Evolutionary conservation across 2,888 invertebrate genomes (phyloP), one percentile per base, ranked within the genome.

Genomic region (Phortica magna): DNA sequence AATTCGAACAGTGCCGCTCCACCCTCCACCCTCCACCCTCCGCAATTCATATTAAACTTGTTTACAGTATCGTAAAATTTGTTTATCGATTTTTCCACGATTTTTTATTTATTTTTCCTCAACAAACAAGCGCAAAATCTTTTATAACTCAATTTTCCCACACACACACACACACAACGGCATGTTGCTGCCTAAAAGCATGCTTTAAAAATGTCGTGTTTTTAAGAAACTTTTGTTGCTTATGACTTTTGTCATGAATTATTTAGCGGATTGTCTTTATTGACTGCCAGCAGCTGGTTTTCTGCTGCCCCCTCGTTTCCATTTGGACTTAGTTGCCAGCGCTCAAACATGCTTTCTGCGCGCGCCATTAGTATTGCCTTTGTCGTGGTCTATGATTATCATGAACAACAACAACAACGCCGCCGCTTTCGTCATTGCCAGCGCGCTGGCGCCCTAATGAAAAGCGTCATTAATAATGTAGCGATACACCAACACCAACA

Each of bases 401-500:
- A 82, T 76, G 77, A 31, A 31, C 1, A 31, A 31, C 31, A 64
- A 53, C 48, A 48, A 22, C 22, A 22, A 61, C 19, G 10, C 57
- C 19, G 10, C 57, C 19, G 19, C 57, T 67, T 67, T 42, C n/a
- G 68, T 43, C 22, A 43, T 48, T 68, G 43, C n/a, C 48, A 43
- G 82, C 80, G 42, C 43, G 59, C 48, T 73, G 82, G 79, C 77
- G 79, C 79, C 85, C 82, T 84, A 88, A 85, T 88, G 85, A 85
- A 85, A 88, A 87, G 81, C 84, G 84, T 78, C 87, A 88, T 86
- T 86, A 88, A 86, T 88, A 86, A 88, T 86, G 88, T 84, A 83
- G 78, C 10, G 61, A 61, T 17, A 31, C 31, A 31, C 31, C 81
- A 86, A 83, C 85, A 88, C 82, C 80, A 88, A 81, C 85, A 87